phyloP scores from a whole-genome alignment of 2,888 invertebrate genomes.

The Xanthia togata region DNA sequence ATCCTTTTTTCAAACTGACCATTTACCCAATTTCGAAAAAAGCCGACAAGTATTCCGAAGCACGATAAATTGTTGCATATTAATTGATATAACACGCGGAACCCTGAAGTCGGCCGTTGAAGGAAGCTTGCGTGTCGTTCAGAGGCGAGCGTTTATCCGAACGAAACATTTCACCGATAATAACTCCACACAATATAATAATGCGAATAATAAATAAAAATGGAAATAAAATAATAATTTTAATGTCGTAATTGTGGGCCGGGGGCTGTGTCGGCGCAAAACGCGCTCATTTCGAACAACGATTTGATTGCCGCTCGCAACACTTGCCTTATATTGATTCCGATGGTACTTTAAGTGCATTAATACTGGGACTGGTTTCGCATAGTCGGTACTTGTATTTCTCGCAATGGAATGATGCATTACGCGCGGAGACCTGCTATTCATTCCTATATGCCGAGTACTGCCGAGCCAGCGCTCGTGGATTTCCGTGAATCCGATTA shows the following conservation, averaged over 20 bases:
- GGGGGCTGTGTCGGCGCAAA: slow-evolving; percentile 81
- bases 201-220: slow-evolving; percentile 91
- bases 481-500: slow-evolving; percentile 65
- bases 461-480: slow-evolving; percentile 42
- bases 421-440: slow-evolving; percentile 54
- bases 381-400: slow-evolving; percentile 58
- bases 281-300: slow-evolving; percentile 82
- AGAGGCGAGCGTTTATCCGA: slow-evolving; percentile 87
- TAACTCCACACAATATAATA: slow-evolving; percentile 91
- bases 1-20: slow-evolving; percentile 14
- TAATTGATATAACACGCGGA: slow-evolving; percentile 68
- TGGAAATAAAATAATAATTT: slow-evolving; percentile 90
- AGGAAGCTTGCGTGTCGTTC: slow-evolving; percentile 86
- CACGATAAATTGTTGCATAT: slow-evolving; percentile 49
- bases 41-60: slow-evolving; percentile 23
- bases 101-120: slow-evolving; percentile 77
- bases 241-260: slow-evolving; percentile 90
- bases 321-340: slow-evolving; percentile 82
- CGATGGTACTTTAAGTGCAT: slow-evolving; percentile 79
- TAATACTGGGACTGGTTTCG: slow-evolving; percentile 78
- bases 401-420: slow-evolving; percentile 62
- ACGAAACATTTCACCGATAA: slow-evolving; percentile 91
- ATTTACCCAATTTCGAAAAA: slow-evolving; percentile 29
- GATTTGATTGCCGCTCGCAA: slow-evolving; percentile 81
- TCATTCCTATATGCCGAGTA: slow-evolving; percentile 55